These are phyloP conservation scores for Neopipo cinnamomea DNA, from an alignment of 2,113 vertebrate species.

Conservation along the genomic window DNA sequence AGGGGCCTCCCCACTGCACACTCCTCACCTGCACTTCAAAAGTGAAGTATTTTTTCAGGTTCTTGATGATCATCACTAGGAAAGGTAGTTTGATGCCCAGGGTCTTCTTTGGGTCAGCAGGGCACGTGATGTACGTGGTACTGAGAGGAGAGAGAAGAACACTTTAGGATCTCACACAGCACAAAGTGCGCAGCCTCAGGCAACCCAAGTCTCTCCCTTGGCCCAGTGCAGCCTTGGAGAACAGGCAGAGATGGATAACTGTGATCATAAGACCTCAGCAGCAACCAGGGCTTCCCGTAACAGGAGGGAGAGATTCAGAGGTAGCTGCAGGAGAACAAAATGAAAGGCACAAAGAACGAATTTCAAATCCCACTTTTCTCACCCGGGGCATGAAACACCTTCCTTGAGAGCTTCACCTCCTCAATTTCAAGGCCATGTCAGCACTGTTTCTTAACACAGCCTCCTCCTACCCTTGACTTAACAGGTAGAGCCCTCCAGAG, in stretches of 20 bases:
- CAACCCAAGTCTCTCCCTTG: background rate
- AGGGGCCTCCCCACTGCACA: background rate
- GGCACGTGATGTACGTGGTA: slow-evolving; percentile 96
- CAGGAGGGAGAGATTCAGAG: background rate
- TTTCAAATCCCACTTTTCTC: background rate
- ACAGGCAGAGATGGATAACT: background rate
- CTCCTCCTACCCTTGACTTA: background rate
- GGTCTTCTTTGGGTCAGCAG: slow-evolving; percentile 97
- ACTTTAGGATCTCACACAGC: background rate
- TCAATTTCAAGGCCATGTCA: background rate
- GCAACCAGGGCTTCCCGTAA: background rate
- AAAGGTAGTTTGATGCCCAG: slow-evolving; percentile 95
- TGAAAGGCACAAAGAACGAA: background rate
- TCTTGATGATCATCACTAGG: slow-evolving; percentile 97
- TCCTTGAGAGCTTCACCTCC: background rate
- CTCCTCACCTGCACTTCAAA: slow-evolving; percentile 94
- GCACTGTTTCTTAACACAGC: background rate
- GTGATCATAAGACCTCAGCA: background rate
- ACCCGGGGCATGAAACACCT: background rate
- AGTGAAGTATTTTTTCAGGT: slow-evolving; percentile 96
- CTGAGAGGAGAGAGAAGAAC: slow-evolving; percentile 68
- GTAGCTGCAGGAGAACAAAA: background rate
- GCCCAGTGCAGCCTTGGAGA: background rate
- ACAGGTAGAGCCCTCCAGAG: background rate
- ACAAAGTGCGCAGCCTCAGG: background rate